Base-by-base conservation (phyloP, 2,888 invertebrate species). In the Cinara cedri region DNA sequence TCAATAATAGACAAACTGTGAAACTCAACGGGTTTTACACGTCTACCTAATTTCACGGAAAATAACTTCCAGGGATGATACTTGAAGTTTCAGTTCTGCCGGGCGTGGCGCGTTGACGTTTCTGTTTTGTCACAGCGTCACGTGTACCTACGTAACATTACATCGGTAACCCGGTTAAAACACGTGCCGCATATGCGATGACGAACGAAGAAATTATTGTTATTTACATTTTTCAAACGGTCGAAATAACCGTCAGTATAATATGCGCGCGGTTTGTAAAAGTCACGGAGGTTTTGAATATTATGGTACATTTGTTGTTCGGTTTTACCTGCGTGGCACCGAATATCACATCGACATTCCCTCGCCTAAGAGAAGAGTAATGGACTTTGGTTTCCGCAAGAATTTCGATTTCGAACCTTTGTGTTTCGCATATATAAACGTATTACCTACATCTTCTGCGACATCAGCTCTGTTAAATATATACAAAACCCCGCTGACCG, bases 371-470 rank as follows among this genome's bases (percentile, higher is more conserved):
- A 54, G 19, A 63, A 49, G 72, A 72, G 72, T 72, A 72, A 72
- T 72, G 72, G 72, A 72, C 72, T 60, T 72, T 46, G 46, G 72
- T 72, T 72, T 72, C n/a, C 46, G n/a, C 57, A 72, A 26, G 72
- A 46, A 60, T 72, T 72, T 72, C 46, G 44, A 72, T 72, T 60
- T 72, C n/a, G 11, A 72, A 49, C 60, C 16, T 55, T 55, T 9
- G 16, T 14, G 16, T 19, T 14, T 6, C 2, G n/a, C 16, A n/a
- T 24, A 9, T 46, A 24, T 10, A n/a, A n/a, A 14, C 44, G 3
- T 21, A 6, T 65, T 44, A 14, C 42, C 42, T 66, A 46, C 49
- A 34, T 34, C 34, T 34, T 34, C 34, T 34, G 34, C 34, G 6
- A 6, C 34, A 34, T 34, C 34, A 6, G 34, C 34, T 42, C 14